These are phyloP conservation scores for Tangara arthus DNA, from an alignment of 2,797 vertebrate genomes.

Conservation along the genomic window DNA sequence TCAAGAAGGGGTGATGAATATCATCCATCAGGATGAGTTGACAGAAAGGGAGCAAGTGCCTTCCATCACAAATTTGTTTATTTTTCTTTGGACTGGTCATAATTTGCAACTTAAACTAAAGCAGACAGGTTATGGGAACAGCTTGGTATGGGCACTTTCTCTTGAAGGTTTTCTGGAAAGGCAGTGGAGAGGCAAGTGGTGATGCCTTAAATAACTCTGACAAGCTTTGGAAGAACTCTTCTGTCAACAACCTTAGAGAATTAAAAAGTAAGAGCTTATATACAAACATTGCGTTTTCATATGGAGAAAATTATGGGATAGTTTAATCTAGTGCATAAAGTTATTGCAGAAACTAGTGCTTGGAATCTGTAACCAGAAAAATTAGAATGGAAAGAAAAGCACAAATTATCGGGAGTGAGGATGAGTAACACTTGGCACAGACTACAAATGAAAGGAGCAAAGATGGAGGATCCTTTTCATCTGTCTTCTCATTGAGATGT, in stretches of 20 bases:
- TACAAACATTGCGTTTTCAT: not conserved
- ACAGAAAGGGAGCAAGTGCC: not conserved
- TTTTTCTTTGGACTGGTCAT: not conserved
- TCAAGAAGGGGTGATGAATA: not conserved
- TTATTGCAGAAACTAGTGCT: not conserved
- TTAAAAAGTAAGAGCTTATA: not conserved
- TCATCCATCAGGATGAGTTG: not conserved
- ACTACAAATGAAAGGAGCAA: not conserved
- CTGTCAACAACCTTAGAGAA: not conserved
- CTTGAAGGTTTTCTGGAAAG: not conserved
- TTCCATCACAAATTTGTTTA: not conserved
- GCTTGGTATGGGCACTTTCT: not conserved
- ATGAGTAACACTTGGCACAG: slow-evolving; percentile 26
- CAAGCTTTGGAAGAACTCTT: not conserved
- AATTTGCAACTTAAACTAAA: not conserved
- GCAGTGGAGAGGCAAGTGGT: not conserved
- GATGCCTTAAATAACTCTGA: not conserved
- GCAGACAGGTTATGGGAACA: not conserved
- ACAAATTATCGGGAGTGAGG: not conserved
- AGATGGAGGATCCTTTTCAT: not conserved
- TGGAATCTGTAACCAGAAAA: not conserved
- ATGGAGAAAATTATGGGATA: not conserved
- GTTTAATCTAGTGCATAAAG: not conserved
- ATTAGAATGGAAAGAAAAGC: slow-evolving; percentile 36
- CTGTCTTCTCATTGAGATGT: not conserved